Evolutionary conservation across 2,113 vertebrate genomes (phyloP).

Genomic region (Casuarius casuarius): DNA sequence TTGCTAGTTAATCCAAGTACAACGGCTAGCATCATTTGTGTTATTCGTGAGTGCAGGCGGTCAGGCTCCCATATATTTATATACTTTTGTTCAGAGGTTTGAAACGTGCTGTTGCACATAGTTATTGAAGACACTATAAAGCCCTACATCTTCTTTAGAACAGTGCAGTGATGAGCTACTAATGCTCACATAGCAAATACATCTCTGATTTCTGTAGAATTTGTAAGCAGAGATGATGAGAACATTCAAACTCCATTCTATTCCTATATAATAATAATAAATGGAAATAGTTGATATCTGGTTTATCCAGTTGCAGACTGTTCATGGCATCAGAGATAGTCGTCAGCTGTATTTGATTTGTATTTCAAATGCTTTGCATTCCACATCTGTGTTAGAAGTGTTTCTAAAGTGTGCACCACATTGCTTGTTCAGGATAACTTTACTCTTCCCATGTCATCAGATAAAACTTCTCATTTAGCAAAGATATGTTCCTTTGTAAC

Average conservation of each 20-base stretch:
- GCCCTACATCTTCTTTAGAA: not conserved
- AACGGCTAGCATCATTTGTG: not conserved
- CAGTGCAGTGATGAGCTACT: not conserved
- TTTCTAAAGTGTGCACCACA: slow-evolving; percentile 49
- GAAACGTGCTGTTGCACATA: not conserved
- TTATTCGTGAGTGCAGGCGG: not conserved
- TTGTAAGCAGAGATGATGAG: not conserved
- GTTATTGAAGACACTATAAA: not conserved
- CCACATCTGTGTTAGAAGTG: slow-evolving; percentile 50
- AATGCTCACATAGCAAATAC: no score
- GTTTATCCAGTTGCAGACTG: not conserved
- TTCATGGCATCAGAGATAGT: not conserved
- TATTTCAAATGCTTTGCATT: slow-evolving; percentile 52
- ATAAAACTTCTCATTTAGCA: slow-evolving; percentile 27
- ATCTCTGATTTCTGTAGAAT: not conserved
- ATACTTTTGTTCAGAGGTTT: not conserved
- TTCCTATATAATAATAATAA: slow-evolving; percentile 20
- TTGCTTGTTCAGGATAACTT: slow-evolving; percentile 31
- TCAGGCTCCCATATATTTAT: not conserved
- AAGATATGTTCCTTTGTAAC: no score
- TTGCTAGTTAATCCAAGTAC: slow-evolving; percentile 12
- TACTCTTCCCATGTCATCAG: not conserved
- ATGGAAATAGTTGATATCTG: slow-evolving; percentile 38
- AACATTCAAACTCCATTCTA: not conserved
- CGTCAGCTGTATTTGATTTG: slow-evolving; percentile 49